Evolutionary conservation across 2,888 invertebrate species (phyloP), one percentile per base, ranked within the genome.

Genomic region (Amphimallon solstitiale): DNA sequence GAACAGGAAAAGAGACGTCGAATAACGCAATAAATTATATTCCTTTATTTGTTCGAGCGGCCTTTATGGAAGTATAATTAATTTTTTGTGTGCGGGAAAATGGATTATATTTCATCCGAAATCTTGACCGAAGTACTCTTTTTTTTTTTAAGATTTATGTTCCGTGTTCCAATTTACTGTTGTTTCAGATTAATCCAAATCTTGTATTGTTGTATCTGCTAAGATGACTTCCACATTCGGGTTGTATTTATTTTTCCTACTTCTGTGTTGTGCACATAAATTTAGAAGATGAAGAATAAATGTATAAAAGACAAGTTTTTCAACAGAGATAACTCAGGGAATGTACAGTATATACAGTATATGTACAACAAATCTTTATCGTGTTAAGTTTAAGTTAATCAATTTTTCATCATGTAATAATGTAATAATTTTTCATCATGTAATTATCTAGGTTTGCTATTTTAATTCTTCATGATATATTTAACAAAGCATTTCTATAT

Each of bases 21-120:
- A 43, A 59, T 59, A 59, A 45, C 56, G 43, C 40, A 12, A 59
- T 59, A 59, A 59, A 59, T 59, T 59, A 59, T 43, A 17, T 59
- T 59, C 56, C 38, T 59, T 59, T 59, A 59, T 59, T 59, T 59
- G 56, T 59, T 43, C 56, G 45, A 34, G 43, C 43, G 38, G 56
- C 56, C 17, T 59, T 59, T 45, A 59, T 59, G 56, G 56, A 59
- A 59, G 56, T 59, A 59, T 59, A 59, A 59, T 59, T 59, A 59
- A 59, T 59, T 59, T 59, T 59, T 59, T 43, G 43, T 59, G 56
- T 45, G 56, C 29, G 34, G 43, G 43, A 59, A 59, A 59, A 43
- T 59, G 56, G 56, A 59, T 59, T 59, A 59, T 59, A 59, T 59
- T 59, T 59, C 56, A 59, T 59, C 45, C 43, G 12, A 15, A 59